phyloP scores from a whole-genome alignment of 23 tunicate species.

The Phallusia fumigata region DNA sequence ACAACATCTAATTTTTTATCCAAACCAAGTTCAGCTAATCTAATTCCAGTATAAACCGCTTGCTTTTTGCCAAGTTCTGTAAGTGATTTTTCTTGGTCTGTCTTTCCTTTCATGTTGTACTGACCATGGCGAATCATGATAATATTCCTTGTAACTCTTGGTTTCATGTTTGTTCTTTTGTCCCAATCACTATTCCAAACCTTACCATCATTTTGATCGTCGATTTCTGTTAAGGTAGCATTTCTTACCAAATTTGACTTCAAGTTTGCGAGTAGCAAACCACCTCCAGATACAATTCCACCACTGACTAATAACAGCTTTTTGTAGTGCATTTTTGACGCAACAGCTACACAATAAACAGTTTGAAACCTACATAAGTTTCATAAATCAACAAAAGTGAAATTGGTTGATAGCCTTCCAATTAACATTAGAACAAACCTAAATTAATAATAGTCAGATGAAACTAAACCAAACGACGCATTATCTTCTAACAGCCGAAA shows the following conservation, averaged over 20 bases:
- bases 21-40: slow-evolving; percentile 46
- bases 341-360: no score
- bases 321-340: neutral
- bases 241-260: neutral
- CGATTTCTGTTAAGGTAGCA: neutral
- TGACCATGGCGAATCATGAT: slow-evolving; percentile 78
- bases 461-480: no score
- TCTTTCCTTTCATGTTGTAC: slow-evolving; percentile 54
- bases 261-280: neutral
- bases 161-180: slow-evolving; percentile 39
- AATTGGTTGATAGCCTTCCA: no score
- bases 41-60: slow-evolving; percentile 52
- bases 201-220: neutral
- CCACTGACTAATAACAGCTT: neutral
- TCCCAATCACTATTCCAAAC: slow-evolving; percentile 80
- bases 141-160: slow-evolving; percentile 52
- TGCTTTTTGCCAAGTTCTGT: slow-evolving; percentile 69
- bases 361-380: no score
- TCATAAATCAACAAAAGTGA: no score
- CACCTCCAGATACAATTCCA: neutral
- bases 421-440: no score
- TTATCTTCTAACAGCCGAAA: no score
- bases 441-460: no score
- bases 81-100: slow-evolving; percentile 42
- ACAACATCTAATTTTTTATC: slow-evolving; percentile 33